phyloP scores from a whole-genome alignment of 2,888 invertebrate species.

The Hemithea aestivaria region DNA sequence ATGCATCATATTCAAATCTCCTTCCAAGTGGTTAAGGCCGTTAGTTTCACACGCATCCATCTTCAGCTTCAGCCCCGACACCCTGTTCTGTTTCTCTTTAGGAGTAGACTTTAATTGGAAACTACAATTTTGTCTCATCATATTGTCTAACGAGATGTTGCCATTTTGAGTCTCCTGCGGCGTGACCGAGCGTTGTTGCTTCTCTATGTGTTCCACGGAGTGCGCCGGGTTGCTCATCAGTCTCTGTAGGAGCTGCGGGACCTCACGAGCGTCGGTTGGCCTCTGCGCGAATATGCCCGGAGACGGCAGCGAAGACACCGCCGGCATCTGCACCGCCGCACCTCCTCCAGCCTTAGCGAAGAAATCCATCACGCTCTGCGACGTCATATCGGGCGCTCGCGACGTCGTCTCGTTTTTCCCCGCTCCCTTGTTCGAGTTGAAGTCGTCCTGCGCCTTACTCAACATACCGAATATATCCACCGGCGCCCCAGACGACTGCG shows the following conservation, averaged over 20 bases:
- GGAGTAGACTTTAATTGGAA: slow-evolving; percentile 65
- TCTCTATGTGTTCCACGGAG: slow-evolving; percentile 92
- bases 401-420: slow-evolving; percentile 63
- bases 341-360: slow-evolving; percentile 87
- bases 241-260: slow-evolving; percentile 84
- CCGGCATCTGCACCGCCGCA: slow-evolving; percentile 74
- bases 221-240: slow-evolving; percentile 91
- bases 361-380: slow-evolving; percentile 92
- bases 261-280: slow-evolving; percentile 76
- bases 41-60: slow-evolving; percentile 55
- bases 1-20: slow-evolving; percentile 74
- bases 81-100: slow-evolving; percentile 62
- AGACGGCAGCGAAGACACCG: slow-evolving; percentile 69
- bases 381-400: slow-evolving; percentile 84
- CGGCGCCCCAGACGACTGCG: slow-evolving; percentile 59
- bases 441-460: slow-evolving; percentile 93
- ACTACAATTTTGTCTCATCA: slow-evolving; percentile 46
- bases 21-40: slow-evolving; percentile 68
- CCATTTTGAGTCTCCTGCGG: slow-evolving; percentile 79
- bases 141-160: slow-evolving; percentile 41
- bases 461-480: slow-evolving; percentile 92
- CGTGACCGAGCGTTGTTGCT: slow-evolving; percentile 87
- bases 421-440: slow-evolving; percentile 81
- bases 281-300: slow-evolving; percentile 70
- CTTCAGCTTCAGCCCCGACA: slow-evolving; percentile 47